Evolutionary conservation across 1,140 invertebrate species (phyloP).

Genomic region (Drosophila nannoptera): DNA sequence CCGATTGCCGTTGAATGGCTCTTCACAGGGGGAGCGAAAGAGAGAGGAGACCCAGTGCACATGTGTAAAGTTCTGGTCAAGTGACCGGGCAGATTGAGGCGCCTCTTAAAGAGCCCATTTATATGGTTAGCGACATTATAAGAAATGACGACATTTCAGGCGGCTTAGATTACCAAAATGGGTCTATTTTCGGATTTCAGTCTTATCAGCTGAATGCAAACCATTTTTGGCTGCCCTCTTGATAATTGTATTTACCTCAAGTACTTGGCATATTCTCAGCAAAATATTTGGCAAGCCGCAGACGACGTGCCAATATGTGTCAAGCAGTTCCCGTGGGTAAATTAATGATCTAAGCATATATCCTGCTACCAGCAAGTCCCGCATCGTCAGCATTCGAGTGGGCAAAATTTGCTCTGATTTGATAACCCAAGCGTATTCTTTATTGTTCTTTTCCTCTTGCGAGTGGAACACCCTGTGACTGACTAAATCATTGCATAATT

Average conservation of each 20-base stretch:
- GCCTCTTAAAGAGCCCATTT: not conserved
- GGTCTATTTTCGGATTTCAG: conserved; percentile 4
- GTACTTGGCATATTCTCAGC: no score
- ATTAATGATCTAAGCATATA: no score
- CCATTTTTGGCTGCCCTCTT: no score
- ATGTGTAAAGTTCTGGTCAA: not conserved
- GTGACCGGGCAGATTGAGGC: no score
- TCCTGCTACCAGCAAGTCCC: no score
- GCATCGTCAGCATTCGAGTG: no score
- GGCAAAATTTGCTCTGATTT: no score
- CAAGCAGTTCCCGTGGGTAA: no score
- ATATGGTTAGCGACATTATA: conserved; percentile 6
- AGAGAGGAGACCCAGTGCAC: not conserved
- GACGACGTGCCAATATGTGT: no score
- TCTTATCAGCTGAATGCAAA: not conserved
- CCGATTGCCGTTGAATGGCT: conserved; percentile 19
- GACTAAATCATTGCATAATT: not conserved
- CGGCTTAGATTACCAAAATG: conserved; percentile 10
- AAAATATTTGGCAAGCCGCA: no score
- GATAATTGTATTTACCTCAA: no score
- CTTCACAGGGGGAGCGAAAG: conserved; percentile 33
- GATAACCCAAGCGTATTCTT: not conserved
- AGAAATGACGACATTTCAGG: conserved; percentile 14
- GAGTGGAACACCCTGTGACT: conserved; percentile 7
- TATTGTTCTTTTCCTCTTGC: not conserved